Conservation (phyloP, 2,797 vertebrate genomes). For the Sebastes oblongus region DNA sequence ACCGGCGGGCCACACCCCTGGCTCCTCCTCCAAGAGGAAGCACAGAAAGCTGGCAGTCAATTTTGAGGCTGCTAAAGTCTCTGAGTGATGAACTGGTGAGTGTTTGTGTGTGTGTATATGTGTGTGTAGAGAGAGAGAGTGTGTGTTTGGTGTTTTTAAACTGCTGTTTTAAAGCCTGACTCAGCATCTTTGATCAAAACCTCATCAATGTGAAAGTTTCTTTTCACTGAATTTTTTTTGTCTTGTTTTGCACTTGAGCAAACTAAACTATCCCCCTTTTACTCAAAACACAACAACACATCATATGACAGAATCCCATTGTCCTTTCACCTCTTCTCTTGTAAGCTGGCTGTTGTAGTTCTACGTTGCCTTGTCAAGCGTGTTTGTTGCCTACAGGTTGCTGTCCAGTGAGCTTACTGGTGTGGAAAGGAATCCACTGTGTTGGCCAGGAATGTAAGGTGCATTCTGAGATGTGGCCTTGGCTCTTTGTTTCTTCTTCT, state of each 20-base stretch:
- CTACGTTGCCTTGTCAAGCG: not conserved
- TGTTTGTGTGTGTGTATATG: not conserved
- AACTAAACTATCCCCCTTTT: not conserved
- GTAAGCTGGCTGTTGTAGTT: not conserved
- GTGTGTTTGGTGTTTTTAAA: slow-evolving; percentile 7
- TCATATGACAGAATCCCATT: rapidly evolving
- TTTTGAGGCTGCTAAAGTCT: slow-evolving; percentile 90
- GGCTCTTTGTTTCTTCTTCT: too few relatives aligned
- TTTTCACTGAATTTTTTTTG: not conserved
- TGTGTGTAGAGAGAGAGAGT: not conserved
- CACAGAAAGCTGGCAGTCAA: slow-evolving; percentile 95
- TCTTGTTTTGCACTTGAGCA: not conserved
- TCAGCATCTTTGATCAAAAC: slow-evolving; percentile 30
- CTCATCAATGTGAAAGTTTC: not conserved
- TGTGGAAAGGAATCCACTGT: not conserved
- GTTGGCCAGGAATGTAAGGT: not conserved
- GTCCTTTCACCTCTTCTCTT: too few relatives aligned
- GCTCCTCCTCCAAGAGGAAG: slow-evolving; percentile 90
- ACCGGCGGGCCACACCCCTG: slow-evolving; percentile 76
- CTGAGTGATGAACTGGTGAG: slow-evolving; percentile 68
- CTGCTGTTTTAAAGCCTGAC: slow-evolving; percentile 19
- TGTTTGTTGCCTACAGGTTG: not conserved
- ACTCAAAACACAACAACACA: not conserved
- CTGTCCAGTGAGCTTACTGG: not conserved
- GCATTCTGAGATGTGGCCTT: not conserved